Evolutionary conservation across 2,888 invertebrate genomes (phyloP).

Genomic region (Iselma pallidipennis): DNA sequence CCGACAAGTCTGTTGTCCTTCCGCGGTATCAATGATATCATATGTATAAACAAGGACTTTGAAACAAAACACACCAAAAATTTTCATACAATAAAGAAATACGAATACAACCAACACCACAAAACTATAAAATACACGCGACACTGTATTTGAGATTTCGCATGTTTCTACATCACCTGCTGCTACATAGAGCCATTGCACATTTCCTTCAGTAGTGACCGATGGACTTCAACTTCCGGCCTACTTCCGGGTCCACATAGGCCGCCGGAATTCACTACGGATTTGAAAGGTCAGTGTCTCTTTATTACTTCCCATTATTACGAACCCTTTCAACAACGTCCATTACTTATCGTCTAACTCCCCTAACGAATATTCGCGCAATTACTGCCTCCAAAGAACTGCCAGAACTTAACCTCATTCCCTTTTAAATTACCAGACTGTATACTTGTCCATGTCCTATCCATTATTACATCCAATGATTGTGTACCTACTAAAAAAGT

Average conservation of each 20-base stretch:
- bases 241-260: slow-evolving; percentile 52
- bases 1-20: slow-evolving; percentile 55
- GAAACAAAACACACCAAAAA: slow-evolving; percentile 5
- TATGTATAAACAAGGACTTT: neutral
- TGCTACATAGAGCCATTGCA: slow-evolving; percentile 4
- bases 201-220: slow-evolving; percentile 46
- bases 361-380: slow-evolving; percentile 4
- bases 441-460: too few relatives aligned
- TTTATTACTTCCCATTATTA: slow-evolving; percentile 51
- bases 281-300: slow-evolving; percentile 55
- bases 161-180: slow-evolving; percentile 4
- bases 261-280: slow-evolving; percentile 50
- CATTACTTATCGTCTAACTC: slow-evolving; percentile 7
- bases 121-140: slow-evolving; percentile 13
- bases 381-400: neutral
- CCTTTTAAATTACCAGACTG: too few relatives aligned
- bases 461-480: too few relatives aligned
- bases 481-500: too few relatives aligned
- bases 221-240: slow-evolving; percentile 54
- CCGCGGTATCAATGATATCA: slow-evolving; percentile 25
- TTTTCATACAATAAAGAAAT: neutral
- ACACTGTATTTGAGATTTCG: slow-evolving; percentile 2
- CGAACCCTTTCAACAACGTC: slow-evolving; percentile 20
- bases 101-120: too few relatives aligned
- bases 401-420: slow-evolving; percentile 6